Evolutionary conservation across 2,888 invertebrate species (phyloP).

Genomic region (Linyphia triangularis): DNA sequence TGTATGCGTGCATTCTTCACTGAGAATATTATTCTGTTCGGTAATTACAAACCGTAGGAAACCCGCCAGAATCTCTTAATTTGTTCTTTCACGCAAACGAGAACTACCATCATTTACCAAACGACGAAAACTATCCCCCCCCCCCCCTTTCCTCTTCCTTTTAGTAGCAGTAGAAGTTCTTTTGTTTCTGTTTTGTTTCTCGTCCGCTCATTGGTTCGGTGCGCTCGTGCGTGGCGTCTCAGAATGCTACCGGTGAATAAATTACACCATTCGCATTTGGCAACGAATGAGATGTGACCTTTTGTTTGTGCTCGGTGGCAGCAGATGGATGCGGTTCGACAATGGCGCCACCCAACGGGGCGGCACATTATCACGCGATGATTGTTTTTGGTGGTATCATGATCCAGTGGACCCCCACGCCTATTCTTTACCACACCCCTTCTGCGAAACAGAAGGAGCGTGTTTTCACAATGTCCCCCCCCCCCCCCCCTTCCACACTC

Average conservation of each 20-base stretch:
- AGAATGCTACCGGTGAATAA: conserved; percentile 70
- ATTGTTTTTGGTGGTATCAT: conserved; percentile 61
- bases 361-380: conserved; percentile 66
- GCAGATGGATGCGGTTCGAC: conserved; percentile 62
- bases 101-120: conserved; percentile 55
- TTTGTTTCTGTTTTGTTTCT: conserved; percentile 53
- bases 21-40: conserved; percentile 46
- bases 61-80: conserved; percentile 62
- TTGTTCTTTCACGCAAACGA: conserved; percentile 57
- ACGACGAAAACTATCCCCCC: conserved; percentile 54
- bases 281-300: conserved; percentile 73
- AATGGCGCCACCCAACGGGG: conserved; percentile 70
- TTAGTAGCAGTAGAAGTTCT: conserved; percentile 1
- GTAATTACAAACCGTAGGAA: conserved; percentile 61
- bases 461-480: too few relatives aligned
- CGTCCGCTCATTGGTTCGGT: conserved; percentile 44
- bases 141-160: not conserved
- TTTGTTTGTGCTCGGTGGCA: conserved; percentile 73
- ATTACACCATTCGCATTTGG: conserved; percentile 72
- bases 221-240: conserved; percentile 55
- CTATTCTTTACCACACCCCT: not conserved
- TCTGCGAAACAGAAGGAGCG: too few relatives aligned
- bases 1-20: conserved; percentile 41
- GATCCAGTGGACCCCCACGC: not conserved
- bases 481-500: too few relatives aligned